Conservation (phyloP, 2,888 invertebrate genomes). For the Lomographa bimaculata region DNA sequence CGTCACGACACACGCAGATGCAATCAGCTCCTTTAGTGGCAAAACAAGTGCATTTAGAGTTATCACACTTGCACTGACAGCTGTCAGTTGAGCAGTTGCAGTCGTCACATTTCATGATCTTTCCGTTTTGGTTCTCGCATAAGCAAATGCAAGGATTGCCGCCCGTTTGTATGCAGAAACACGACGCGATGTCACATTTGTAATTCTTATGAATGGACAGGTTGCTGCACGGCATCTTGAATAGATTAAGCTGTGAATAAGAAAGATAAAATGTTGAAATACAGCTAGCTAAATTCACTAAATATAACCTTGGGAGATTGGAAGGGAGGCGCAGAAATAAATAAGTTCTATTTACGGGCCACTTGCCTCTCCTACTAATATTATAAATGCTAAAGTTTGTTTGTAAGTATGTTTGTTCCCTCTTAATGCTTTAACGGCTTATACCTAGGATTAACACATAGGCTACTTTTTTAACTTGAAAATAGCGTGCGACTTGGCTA, state of each 20-base stretch:
- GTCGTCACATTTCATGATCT: conserved; percentile 29
- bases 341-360: no score
- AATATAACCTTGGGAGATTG: no score
- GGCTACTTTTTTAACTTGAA: no score
- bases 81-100: conserved; percentile 31
- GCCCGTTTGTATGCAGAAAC: conserved; percentile 33
- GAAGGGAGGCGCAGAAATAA: no score
- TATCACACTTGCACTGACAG: conserved; percentile 30
- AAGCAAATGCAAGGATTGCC: conserved; percentile 36
- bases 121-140: conserved; percentile 33
- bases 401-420: no score
- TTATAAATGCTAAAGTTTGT: no score
- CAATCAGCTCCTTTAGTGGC: conserved; percentile 28
- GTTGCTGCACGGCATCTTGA: conserved; percentile 55
- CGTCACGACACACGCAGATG: conserved; percentile 27
- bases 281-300: no score
- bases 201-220: conserved; percentile 34
- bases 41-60: conserved; percentile 32
- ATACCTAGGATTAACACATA: no score
- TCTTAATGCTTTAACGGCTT: no score
- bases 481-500: no score
- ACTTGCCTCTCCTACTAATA: no score
- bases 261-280: no score
- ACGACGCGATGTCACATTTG: conserved; percentile 42
- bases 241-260: conserved; percentile 16